Conservation (phyloP, 2,797 vertebrate genomes). For the Muraenolepis orangiensis region DNA sequence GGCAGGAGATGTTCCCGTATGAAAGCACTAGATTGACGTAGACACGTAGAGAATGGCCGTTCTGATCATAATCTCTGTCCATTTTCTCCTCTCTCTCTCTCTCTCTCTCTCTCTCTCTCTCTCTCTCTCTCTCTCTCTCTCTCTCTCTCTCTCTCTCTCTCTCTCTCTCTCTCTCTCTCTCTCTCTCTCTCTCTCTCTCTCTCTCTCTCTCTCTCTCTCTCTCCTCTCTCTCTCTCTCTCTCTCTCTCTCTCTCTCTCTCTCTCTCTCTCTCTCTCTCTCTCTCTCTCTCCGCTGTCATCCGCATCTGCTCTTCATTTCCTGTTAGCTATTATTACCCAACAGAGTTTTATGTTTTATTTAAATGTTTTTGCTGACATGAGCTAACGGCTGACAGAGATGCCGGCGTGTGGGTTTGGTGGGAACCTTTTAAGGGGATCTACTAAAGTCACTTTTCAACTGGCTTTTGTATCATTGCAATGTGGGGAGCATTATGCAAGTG, state of each 20-base stretch:
- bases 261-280: neutral
- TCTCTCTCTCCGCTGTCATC: too few relatives aligned
- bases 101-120: conserved; percentile 11
- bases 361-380: too few relatives aligned
- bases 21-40: conserved; percentile 34
- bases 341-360: too few relatives aligned
- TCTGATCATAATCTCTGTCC: conserved; percentile 39
- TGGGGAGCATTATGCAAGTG: too few relatives aligned
- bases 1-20: neutral
- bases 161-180: neutral
- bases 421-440: too few relatives aligned
- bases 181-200: neutral
- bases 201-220: neutral
- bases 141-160: neutral
- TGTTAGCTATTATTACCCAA: too few relatives aligned
- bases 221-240: neutral
- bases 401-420: too few relatives aligned
- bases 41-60: conserved; percentile 34
- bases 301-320: too few relatives aligned
- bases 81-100: conserved; percentile 28
- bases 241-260: neutral
- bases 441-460: too few relatives aligned
- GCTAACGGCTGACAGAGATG: too few relatives aligned
- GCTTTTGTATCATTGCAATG: too few relatives aligned
- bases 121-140: neutral